Evolutionary conservation across 2,113 vertebrate genomes (phyloP).

Genomic region (Asarcornis scutulata): DNA sequence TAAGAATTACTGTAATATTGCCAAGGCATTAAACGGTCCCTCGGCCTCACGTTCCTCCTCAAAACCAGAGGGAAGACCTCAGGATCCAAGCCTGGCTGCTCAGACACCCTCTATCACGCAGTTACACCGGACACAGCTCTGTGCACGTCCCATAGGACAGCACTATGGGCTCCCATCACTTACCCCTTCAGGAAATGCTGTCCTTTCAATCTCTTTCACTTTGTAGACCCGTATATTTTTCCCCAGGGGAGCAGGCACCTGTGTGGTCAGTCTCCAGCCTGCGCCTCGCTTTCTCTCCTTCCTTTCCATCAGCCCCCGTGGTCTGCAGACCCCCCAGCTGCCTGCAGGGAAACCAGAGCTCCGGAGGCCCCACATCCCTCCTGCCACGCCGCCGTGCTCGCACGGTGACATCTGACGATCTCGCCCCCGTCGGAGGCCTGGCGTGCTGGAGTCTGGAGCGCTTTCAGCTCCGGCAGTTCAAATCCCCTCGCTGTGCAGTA

Average conservation of each 20-base stretch:
- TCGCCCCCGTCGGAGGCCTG: constrained; percentile 21
- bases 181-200: not conserved
- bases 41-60: not conserved
- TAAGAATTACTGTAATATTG: not conserved
- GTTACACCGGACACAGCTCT: not conserved
- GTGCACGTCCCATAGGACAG: not conserved
- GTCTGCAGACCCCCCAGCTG: accelerated
- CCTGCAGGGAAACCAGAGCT: not conserved
- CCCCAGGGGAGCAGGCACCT: accelerated
- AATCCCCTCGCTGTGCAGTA: constrained; percentile 47
- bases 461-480: constrained; percentile 59
- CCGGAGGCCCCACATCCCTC: not conserved
- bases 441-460: not conserved
- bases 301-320: not conserved
- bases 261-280: accelerated
- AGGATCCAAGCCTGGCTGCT: not conserved
- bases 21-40: not conserved
- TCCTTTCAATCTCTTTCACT: accelerated
- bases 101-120: not conserved
- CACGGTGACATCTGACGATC: constrained; percentile 43
- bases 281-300: not conserved
- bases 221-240: not conserved
- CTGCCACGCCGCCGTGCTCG: not conserved
- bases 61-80: not conserved
- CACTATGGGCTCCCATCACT: not conserved